Conservation (phyloP, 1,140 invertebrate genomes). For the Platorchestia sp. region DNA sequence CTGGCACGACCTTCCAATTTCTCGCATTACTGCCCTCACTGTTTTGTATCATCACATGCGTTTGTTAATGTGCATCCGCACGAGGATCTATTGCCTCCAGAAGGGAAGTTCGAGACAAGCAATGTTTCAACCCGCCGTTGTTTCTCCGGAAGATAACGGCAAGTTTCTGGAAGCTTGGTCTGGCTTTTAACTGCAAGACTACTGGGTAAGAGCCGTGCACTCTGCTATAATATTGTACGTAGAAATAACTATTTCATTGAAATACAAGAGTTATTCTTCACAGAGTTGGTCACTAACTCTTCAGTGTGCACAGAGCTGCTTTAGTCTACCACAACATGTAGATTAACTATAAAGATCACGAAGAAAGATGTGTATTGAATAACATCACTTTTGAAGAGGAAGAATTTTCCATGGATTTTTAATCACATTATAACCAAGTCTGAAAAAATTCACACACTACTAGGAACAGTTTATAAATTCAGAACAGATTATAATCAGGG, state of each 20-base stretch:
- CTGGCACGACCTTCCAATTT: slow-evolving; percentile 11
- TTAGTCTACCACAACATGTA: background rate
- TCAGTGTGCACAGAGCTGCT: background rate
- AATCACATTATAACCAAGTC: background rate
- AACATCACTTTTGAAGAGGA: background rate
- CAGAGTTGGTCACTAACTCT: too few relatives aligned
- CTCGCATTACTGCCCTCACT: background rate
- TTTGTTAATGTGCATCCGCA: background rate
- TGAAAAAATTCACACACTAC: background rate
- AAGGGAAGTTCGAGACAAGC: background rate
- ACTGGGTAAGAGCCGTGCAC: background rate
- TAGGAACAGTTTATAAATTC: too few relatives aligned
- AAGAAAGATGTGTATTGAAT: background rate
- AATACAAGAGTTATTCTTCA: too few relatives aligned
- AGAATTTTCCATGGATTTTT: background rate
- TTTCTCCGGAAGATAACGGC: background rate
- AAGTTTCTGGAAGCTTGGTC: background rate
- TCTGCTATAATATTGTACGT: background rate
- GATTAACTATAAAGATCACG: background rate
- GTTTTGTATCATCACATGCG: background rate
- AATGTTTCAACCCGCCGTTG: background rate
- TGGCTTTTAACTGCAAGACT: background rate
- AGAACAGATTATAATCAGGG: too few relatives aligned
- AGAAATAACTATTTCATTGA: background rate
- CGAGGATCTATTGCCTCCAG: background rate